Conservation (phyloP, 2,113 vertebrate genomes). For the Crocuta crocuta region DNA sequence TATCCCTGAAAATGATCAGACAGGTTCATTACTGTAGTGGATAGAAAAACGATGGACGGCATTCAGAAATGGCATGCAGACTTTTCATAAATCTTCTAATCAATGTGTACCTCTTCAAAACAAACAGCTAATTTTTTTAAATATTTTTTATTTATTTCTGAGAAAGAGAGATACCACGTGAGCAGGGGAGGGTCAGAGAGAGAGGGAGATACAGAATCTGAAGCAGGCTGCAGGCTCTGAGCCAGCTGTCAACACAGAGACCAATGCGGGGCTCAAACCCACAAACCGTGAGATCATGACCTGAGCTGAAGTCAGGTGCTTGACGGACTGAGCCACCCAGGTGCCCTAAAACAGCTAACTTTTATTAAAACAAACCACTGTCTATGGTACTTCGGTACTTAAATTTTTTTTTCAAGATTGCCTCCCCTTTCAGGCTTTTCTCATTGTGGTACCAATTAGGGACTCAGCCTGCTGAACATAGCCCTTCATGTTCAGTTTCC, state of each 20-base stretch:
- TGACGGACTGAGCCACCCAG: too few relatives aligned
- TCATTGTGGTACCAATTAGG: background rate
- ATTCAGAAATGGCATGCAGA: background rate
- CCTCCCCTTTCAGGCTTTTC: background rate
- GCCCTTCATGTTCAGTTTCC: background rate
- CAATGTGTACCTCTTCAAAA: background rate
- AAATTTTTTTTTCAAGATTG: background rate
- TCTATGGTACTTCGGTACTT: background rate
- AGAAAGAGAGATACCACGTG: too few relatives aligned
- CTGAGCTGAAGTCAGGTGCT: too few relatives aligned
- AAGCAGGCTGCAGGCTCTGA: too few relatives aligned
- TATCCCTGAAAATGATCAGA: background rate
- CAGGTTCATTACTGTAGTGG: background rate
- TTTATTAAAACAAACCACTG: background rate
- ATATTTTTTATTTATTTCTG: too few relatives aligned
- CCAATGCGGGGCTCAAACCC: too few relatives aligned
- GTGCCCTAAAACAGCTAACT: background rate
- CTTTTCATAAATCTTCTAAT: conserved; percentile 18
- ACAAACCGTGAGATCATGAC: too few relatives aligned
- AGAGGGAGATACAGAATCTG: too few relatives aligned
- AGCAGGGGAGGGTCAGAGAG: too few relatives aligned
- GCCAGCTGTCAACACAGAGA: too few relatives aligned
- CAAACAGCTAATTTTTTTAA: background rate
- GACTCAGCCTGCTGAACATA: background rate
- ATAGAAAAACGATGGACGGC: background rate